These are phyloP conservation scores for Phaetusa simplex DNA, from an alignment of 2,113 vertebrate genomes.

Conservation along the genomic window DNA sequence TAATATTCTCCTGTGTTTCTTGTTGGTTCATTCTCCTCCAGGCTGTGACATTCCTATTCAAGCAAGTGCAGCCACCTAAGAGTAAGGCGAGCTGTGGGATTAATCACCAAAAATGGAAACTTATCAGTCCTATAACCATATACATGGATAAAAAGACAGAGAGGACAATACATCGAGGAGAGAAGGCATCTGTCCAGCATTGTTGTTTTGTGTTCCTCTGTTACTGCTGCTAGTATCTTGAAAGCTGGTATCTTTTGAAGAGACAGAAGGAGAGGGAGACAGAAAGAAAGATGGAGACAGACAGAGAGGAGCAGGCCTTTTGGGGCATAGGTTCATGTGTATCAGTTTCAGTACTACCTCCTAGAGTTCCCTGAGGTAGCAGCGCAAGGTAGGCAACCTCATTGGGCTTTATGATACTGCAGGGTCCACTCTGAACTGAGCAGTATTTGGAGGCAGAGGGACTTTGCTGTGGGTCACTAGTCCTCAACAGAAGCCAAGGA, in stretches of 20 bases:
- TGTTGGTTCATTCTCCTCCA: background rate
- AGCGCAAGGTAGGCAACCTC: background rate
- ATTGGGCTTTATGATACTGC: background rate
- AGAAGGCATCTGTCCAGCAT: background rate
- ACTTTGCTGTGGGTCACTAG: background rate
- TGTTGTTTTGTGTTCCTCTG: background rate
- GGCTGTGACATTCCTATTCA: background rate
- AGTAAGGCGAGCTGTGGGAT: background rate
- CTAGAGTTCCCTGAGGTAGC: background rate
- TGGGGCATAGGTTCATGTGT: background rate
- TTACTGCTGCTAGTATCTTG: background rate
- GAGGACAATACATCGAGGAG: background rate
- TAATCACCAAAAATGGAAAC: background rate
- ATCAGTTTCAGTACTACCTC: background rate
- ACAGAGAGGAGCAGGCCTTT: background rate
- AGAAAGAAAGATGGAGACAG: background rate
- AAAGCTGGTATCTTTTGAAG: background rate
- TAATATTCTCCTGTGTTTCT: background rate
- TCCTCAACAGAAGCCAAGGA: background rate
- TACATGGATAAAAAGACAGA: background rate
- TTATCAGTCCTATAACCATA: background rate
- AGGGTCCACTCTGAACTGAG: background rate
- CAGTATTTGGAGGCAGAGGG: background rate
- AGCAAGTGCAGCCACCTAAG: background rate
- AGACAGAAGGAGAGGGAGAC: background rate